These are phyloP conservation scores for Corydoras sp. DNA, from an alignment of 2,113 vertebrate genomes.

Conservation along the genomic window DNA sequence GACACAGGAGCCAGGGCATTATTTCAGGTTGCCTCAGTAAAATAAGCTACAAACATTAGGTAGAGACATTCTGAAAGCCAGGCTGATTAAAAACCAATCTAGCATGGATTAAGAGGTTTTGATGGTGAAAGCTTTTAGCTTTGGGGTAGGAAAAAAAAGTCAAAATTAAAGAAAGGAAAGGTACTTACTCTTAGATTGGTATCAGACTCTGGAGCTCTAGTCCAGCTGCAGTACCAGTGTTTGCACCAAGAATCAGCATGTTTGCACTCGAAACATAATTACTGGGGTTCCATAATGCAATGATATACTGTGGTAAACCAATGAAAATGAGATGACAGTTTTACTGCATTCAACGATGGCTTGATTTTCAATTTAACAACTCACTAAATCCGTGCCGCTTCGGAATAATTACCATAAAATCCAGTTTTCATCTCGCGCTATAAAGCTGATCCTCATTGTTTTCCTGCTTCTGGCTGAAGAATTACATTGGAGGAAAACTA, in stretches of 20 bases:
- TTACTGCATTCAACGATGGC: slow-evolving; percentile 39
- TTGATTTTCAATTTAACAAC: slow-evolving; percentile 48
- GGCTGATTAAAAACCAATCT: slow-evolving; percentile 32
- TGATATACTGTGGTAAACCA: slow-evolving; percentile 41
- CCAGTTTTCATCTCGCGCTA: slow-evolving; percentile 41
- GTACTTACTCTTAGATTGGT: slow-evolving; percentile 12
- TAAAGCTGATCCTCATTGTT: slow-evolving; percentile 43
- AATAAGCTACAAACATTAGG: no score
- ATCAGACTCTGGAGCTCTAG: slow-evolving; percentile 10
- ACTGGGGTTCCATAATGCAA: slow-evolving; percentile 25
- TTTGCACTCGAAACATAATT: slow-evolving; percentile 38
- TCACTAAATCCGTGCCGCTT: slow-evolving; percentile 48
- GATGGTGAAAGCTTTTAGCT: slow-evolving; percentile 9
- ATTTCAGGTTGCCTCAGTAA: no score
- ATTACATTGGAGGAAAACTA: slow-evolving; percentile 35
- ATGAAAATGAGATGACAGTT: slow-evolving; percentile 42
- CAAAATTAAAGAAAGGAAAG: background rate
- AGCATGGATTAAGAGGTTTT: slow-evolving; percentile 26
- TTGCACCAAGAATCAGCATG: slow-evolving; percentile 26
- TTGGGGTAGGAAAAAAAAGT: background rate
- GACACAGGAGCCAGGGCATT: no score
- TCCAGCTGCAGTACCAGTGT: slow-evolving; percentile 14
- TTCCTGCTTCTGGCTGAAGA: slow-evolving; percentile 35
- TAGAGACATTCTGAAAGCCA: background rate
- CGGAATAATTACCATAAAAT: slow-evolving; percentile 53